Percentiles rank a stretch among this genome's conserved stretches.
Evolutionary conservation across 2,888 invertebrate genomes (phyloP).

Genomic region (Drosophila anomalipes): DNA sequence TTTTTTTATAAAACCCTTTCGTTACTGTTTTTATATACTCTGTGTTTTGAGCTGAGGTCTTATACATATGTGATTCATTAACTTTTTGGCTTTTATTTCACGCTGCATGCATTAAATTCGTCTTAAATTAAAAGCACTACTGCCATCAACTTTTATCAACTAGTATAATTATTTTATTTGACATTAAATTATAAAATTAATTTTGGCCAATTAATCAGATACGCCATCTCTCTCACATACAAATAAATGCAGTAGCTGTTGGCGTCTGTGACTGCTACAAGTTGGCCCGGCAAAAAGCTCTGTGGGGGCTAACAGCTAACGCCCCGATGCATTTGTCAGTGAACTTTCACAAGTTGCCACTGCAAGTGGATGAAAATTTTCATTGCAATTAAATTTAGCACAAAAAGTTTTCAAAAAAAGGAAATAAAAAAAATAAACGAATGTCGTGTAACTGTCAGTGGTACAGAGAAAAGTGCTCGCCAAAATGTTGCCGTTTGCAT

Average conservation of each 20-base stretch:
- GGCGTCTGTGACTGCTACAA: neutral
- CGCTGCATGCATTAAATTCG: constrained; percentile 25
- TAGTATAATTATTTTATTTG: constrained; percentile 56
- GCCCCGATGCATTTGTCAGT: constrained; percentile 50
- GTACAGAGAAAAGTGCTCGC: constrained; percentile 66
- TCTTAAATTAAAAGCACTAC: constrained; percentile 41
- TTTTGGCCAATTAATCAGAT: constrained; percentile 73
- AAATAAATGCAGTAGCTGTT: neutral
- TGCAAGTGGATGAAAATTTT: constrained; percentile 72
- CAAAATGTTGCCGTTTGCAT: constrained; percentile 80
- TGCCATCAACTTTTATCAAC: constrained; percentile 48
- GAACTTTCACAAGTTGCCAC: constrained; percentile 61
- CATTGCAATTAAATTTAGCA: constrained; percentile 78
- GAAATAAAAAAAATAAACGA: neutral
- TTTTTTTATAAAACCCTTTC: no score
- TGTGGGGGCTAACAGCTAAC: constrained; percentile 3
- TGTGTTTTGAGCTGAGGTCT: neutral
- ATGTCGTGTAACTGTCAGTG: constrained; percentile 76
- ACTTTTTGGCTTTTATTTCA: neutral
- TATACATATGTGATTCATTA: neutral
- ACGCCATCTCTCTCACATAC: constrained; percentile 33
- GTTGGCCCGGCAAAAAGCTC: constrained; percentile 9
- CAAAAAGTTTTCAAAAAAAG: constrained; percentile 57
- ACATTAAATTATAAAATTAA: constrained; percentile 70
- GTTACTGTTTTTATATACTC: neutral